These are phyloP conservation scores for Prionace glauca DNA, from an alignment of 2,797 vertebrate genomes.

Conservation along the genomic window DNA sequence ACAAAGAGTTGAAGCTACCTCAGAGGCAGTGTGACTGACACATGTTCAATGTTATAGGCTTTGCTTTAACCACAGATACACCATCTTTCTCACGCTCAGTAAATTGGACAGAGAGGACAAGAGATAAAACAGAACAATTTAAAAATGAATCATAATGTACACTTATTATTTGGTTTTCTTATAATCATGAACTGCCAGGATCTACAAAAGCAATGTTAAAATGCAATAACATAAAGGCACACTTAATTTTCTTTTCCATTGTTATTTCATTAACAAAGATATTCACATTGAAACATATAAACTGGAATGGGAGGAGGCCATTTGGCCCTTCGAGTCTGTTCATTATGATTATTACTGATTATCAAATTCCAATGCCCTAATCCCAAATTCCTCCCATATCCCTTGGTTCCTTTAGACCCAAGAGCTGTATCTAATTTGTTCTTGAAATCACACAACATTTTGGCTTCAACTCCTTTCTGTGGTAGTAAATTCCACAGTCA, in stretches of 20 bases:
- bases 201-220: not conserved
- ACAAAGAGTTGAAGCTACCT: not conserved
- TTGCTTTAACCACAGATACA: not conserved
- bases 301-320: too few relatives aligned
- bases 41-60: not conserved
- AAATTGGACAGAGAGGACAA: not conserved
- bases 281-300: too few relatives aligned
- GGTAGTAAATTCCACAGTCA: too few relatives aligned
- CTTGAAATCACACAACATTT: too few relatives aligned
- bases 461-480: too few relatives aligned
- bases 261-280: not conserved
- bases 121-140: not conserved
- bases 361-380: too few relatives aligned
- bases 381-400: too few relatives aligned
- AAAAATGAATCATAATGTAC: not conserved
- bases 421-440: too few relatives aligned
- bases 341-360: too few relatives aligned
- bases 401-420: too few relatives aligned
- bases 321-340: too few relatives aligned
- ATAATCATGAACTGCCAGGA: not conserved
- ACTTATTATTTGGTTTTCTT: not conserved
- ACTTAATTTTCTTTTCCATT: not conserved
- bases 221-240: not conserved
- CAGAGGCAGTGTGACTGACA: not conserved
- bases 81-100: not conserved